Base-by-base conservation (phyloP, 1,140 invertebrate species). In the Ceratitis capitata region DNA sequence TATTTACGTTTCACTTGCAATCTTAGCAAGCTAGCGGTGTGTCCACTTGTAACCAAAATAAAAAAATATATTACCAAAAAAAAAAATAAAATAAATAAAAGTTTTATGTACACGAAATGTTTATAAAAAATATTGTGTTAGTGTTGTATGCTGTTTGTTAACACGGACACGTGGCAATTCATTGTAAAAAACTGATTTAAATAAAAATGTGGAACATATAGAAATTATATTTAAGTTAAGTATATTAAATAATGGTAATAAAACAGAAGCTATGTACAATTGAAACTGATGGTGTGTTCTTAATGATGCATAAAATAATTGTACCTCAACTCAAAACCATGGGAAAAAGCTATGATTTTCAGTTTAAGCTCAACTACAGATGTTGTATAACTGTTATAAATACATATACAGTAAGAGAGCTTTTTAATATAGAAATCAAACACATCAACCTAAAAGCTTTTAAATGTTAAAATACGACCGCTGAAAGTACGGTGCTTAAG, bases 91-190 rank as follows among this genome's bases (percentile, higher is more conserved):
- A 69, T 39, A 78, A 26, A 61, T 16, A 29, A n/a, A n/a, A n/a
- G n/a, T n/a, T n/a, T n/a, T n/a, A n/a, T n/a, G n/a, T n/a, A 19
- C 7, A 23, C n/a, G 45, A n/a, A 56, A 23, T 23, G 9, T n/a
- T 56, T n/a, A 19, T n/a, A 23, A 42, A 78, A n/a, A 56, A 23
- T 23, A 23, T n/a, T 56, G 69, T 47, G 39, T 78, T 26, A 45
- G 39, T 78, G 69, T 78, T 45, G 39, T 78, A 16, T 78, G 69
- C 69, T 78, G 45, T 78, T 78, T 78, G 69, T 42, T 78, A 26
- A 78, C 0, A 78, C 16, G 35, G 39, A 78, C 16, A 45, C 12
- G 19, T 42, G 69, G 69, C 35, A 78, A 78, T 78, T 42, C 12
- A 45, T 45, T 45, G n/a, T 78, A 78, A 78, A 69, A 0, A 56